Evolutionary conservation across 1,140 invertebrate genomes (phyloP).

Genomic region (Conus ventricosus): DNA sequence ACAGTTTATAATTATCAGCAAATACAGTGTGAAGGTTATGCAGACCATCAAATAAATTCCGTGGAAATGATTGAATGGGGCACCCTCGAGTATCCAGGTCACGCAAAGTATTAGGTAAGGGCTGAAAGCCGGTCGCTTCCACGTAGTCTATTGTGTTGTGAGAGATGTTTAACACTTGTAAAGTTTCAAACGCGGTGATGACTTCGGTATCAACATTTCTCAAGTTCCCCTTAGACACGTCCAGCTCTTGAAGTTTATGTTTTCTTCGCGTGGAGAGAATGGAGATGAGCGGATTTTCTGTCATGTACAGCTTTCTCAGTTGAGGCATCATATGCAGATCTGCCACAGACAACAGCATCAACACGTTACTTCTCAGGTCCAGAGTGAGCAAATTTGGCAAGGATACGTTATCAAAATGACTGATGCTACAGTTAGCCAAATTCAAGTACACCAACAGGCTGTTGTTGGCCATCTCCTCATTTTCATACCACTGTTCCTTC

Average conservation of each 20-base stretch:
- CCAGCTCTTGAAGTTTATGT: not conserved
- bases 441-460: not conserved
- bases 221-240: not conserved
- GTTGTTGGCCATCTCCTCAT: not conserved
- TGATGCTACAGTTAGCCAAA: not conserved
- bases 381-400: not conserved
- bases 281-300: not conserved
- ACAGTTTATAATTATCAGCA: conserved; percentile 46
- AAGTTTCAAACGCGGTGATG: not conserved
- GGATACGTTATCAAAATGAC: not conserved
- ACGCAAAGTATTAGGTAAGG: not conserved
- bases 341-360: not conserved
- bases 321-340: not conserved
- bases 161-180: not conserved
- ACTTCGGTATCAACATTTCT: not conserved
- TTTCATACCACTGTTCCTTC: not conserved
- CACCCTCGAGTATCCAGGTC: not conserved
- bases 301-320: conserved; percentile 24
- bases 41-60: not conserved
- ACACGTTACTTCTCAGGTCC: conserved; percentile 32
- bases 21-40: conserved; percentile 11
- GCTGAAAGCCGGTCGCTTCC: not conserved
- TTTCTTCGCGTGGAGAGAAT: not conserved
- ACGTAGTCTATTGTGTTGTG: not conserved
- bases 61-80: not conserved